Conservation (phyloP, 2,888 invertebrate genomes). For the Tipula unca region DNA sequence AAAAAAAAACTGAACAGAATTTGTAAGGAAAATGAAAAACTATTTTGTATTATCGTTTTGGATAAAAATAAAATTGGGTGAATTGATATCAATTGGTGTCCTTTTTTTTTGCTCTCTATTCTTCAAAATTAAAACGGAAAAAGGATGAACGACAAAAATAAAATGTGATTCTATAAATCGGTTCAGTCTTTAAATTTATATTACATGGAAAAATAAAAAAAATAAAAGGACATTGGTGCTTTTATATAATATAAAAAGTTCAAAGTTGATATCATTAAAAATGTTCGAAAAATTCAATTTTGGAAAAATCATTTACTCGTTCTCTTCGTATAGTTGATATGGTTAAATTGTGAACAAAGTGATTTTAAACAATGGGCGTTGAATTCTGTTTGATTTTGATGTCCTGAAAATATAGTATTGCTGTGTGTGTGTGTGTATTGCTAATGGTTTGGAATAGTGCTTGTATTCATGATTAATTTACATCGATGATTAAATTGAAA, state of each 20-base stretch:
- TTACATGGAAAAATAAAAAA: neutral
- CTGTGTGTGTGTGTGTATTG: too few relatives aligned
- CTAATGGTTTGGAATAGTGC: too few relatives aligned
- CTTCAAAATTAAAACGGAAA: neutral
- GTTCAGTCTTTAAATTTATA: slow-evolving; percentile 14
- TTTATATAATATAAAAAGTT: neutral
- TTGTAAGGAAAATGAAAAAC: neutral
- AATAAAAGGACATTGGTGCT: neutral
- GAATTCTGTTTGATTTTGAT: too few relatives aligned
- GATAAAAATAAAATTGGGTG: neutral
- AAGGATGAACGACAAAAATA: neutral
- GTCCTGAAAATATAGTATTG: too few relatives aligned
- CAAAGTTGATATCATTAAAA: neutral
- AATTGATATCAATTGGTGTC: neutral
- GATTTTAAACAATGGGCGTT: neutral
- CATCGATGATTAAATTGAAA: too few relatives aligned
- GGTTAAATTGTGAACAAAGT: neutral
- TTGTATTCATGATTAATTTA: too few relatives aligned
- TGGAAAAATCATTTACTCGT: neutral
- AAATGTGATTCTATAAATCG: neutral
- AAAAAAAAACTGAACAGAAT: neutral
- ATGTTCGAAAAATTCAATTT: neutral
- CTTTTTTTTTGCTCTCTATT: neutral
- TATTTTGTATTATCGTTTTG: neutral
- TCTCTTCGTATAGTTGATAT: neutral